Base-by-base conservation (phyloP, 2,113 vertebrate species). In the Malurus melanocephalus region DNA sequence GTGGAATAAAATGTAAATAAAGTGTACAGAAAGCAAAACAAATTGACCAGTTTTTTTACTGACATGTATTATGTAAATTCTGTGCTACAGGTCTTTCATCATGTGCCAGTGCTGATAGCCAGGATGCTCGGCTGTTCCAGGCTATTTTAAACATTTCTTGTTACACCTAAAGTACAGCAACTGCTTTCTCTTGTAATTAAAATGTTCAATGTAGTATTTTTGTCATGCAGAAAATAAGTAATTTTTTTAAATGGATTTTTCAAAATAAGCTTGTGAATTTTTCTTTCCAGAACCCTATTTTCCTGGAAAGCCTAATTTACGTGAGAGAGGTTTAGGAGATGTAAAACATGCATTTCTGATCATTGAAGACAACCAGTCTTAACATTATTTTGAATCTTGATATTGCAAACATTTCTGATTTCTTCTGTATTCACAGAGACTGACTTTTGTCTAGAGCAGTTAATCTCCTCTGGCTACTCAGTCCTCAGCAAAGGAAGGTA, bases 1-100 rank as follows among this genome's bases (percentile, higher is more conserved):
- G 67, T 17, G 48, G 38, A 68, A 75, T 75, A 75, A 84, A 92
- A 92, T 90, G 57, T 74, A 84, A 89, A 94, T 59, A 23, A 86
- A 85, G 24, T 87, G 33, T 87, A 81, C n/a, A 80, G 81, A 88
- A 84, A 69, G 49, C 65, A 87, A 91, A 89, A 24, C 32, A 88
- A 85, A 77, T 75, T 56, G 88, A 68, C 53, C 7, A 6, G 5
- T 26, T 76, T 65, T 80, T 77, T 38, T 42, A 75, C 53, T 85
- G 62, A 45, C 35, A 45, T 68, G 21, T 48, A 53, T 82, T 88
- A 76, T 75, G 46, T 81, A 90, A 81, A 89, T 90, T 56, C 10
- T 48, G 46, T 42, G 35, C 65, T 86, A 27, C 24, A 22, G 68
- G 71, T 80, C 49, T 92, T 86, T 67, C 26, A 57, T 83, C 15